Base-by-base conservation (phyloP, 2,113 vertebrate species). In the Tenrec ecaudatus region DNA sequence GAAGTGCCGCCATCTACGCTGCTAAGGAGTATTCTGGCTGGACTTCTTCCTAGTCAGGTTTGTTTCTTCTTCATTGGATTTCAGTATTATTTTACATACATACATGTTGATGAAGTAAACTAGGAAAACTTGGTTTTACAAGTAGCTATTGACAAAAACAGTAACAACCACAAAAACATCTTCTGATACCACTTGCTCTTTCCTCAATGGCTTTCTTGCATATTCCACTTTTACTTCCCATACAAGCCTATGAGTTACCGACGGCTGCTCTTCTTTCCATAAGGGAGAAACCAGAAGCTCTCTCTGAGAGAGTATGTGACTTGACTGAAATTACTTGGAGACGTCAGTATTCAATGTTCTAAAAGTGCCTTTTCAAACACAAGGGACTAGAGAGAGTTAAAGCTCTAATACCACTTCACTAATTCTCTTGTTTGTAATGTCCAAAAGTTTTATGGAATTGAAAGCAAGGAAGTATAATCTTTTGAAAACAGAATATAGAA, bases 381-480 rank as follows among this genome's bases (percentile, higher is more conserved):
- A 84, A 82, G 95, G 58, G 17, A 80, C 38, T 31, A 38, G 0
- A 47, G 40, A 89, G 27, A 31, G 31, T 62, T 89, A 80, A 80
- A 83, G 75, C 73, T 7, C 9, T 62, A 80, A 87, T 17, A 4
- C 58, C 77, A 69, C 33, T n/a, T 33, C 33, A 69, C 60, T 73
- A 90, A 75, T 78, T 86, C 43, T 87, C 16, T n/a, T 33, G 2
- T 87, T 91, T 40, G 15, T 77, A 88, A 86, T n/a, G 10, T 58
- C 69, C 31, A 29, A 90, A 94, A 83, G 36, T 89, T 95, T 80
- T 33, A 89, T 47, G 81, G 93, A 92, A 83, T 5, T 11, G 0
- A 80, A 94, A 91, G 73, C 69, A 57, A 79, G 95, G 62, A n/a
- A 10, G 43, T 68, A 66, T 73, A 16, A 38, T 82, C 31, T 81